Evolutionary conservation across 2,888 invertebrate genomes (phyloP).

Genomic region (Saturnia japonica): DNA sequence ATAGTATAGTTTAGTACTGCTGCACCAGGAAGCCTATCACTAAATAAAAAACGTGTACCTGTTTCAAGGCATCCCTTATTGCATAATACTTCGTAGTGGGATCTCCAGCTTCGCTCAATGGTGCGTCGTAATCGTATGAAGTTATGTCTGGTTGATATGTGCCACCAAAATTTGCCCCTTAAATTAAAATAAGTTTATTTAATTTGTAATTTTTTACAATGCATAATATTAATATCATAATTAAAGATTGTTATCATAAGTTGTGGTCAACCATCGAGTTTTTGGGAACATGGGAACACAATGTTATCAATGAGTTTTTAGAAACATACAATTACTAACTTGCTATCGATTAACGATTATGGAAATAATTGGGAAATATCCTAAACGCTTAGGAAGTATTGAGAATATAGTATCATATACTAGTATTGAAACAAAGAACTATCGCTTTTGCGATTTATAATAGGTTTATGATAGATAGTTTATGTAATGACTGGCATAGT

Average conservation of each 20-base stretch:
- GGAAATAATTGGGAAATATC: not conserved
- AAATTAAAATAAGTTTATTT: constrained; percentile 19
- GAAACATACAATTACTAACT: not conserved
- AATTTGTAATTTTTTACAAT: constrained; percentile 16
- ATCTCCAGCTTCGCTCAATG: constrained; percentile 94
- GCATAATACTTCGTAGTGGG: constrained; percentile 91
- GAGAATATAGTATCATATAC: no score
- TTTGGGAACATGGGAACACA: no score
- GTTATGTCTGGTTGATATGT: constrained; percentile 86
- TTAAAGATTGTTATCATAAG: no score
- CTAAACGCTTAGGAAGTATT: not conserved
- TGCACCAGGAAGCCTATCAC: not conserved
- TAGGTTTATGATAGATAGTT: no score
- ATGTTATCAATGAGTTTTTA: no score
- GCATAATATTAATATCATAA: no score
- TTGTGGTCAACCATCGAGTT: no score
- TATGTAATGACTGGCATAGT: no score
- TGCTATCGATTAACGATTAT: not conserved
- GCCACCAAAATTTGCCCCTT: constrained; percentile 72
- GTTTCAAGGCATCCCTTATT: constrained; percentile 83
- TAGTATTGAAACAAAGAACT: no score
- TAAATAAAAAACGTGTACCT: constrained; percentile 58
- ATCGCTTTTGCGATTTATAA: no score
- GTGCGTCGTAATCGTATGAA: constrained; percentile 96
- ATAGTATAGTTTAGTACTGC: constrained; percentile 9